Evolutionary conservation across 2,113 vertebrate genomes (phyloP), one percentile per base, ranked within the genome.

Genomic region (Dryoscopus gambensis): DNA sequence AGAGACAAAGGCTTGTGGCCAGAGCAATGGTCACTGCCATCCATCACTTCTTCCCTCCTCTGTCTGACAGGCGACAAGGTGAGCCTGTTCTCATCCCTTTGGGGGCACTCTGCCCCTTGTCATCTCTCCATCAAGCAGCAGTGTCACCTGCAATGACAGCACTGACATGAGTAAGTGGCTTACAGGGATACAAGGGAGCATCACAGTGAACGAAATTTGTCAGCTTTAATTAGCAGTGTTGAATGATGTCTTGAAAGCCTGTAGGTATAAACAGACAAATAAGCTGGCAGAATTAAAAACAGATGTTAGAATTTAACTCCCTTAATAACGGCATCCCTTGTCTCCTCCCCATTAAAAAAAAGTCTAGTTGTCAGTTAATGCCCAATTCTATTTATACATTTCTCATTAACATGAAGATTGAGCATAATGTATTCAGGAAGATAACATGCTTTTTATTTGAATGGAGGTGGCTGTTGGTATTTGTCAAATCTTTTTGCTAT

Each of bases 251-350:
- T 94, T 94, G 93, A 93, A 96, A 96, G 90, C 90, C 92, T 91
- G 78, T 81, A 95, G 93, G 90, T 93, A 93, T 95, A 92, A 96
- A 95, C 95, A 94, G 87, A 92, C 79, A 95, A 94, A 93, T 92
- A 96, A 96, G 76, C 82, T 92, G 52, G 76, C 64, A 78, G 90
- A 96, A 97, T 95, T 96, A 92, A 96, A 94, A 95, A 84, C 95
- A 96, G 93, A 96, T 97, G 95, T 96, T 96, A 75, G 64, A 81
- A 77, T 86, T 97, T 95, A 96, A 89, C 85, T 96, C 56, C 47
- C 89, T 84, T 93, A 96, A 90, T 88, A 96, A 93, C 87, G 93
- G 90, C 89, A 94, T 93, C 76, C 64, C 44, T 71, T 0, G 1
- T 78, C 73, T 88, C 35, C 53, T 89, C 70, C 23, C 71, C 10